Evolutionary conservation across 1,140 invertebrate species (phyloP).

Genomic region (Charaxes varanes): DNA sequence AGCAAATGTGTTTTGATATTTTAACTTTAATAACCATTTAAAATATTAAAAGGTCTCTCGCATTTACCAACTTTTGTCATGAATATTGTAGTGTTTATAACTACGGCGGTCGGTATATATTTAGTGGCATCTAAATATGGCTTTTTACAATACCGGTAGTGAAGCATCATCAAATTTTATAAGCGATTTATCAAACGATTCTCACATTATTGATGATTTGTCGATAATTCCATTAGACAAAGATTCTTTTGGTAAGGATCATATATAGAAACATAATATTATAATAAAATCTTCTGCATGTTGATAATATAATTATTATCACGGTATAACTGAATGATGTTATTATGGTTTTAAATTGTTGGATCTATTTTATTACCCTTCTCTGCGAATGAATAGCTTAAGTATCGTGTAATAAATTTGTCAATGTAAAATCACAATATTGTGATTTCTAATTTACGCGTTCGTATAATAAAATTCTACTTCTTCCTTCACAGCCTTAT

Average conservation of each 20-base stretch:
- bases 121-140: constrained; percentile 48
- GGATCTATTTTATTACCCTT: too few species aligned
- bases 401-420: background rate
- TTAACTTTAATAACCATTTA: background rate
- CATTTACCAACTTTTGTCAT: too few species aligned
- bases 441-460: too few species aligned
- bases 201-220: constrained; percentile 46
- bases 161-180: constrained; percentile 32
- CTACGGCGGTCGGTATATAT: constrained; percentile 31
- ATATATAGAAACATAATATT: background rate
- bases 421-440: too few species aligned
- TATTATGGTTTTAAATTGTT: too few species aligned
- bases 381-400: too few species aligned
- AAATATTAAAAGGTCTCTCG: too few species aligned
- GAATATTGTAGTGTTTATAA: constrained; percentile 51
- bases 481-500: constrained; percentile 49
- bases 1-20: too few species aligned
- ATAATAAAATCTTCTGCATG: too few species aligned
- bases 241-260: constrained; percentile 57
- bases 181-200: constrained; percentile 37
- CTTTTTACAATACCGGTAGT: constrained; percentile 44
- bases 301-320: too few species aligned
- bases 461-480: too few species aligned
- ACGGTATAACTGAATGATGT: too few species aligned
- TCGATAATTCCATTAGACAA: constrained; percentile 58